Evolutionary conservation across 2,797 vertebrate genomes (phyloP), one percentile per base, ranked within the genome.

Genomic region (Sebastes diaconus): DNA sequence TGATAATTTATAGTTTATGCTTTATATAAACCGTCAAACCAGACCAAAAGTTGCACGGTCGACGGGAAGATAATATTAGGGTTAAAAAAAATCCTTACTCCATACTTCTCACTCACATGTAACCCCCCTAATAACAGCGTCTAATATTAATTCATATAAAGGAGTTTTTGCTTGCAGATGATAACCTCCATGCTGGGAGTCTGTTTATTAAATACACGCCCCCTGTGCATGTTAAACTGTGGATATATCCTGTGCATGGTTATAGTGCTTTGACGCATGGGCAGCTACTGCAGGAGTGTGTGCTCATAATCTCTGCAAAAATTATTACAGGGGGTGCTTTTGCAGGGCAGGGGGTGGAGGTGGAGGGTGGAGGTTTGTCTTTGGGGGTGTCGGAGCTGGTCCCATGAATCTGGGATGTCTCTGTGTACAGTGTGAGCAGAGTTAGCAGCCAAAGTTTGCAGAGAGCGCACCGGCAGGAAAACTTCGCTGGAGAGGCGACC

Each of bases 381-480:
- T 90, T 80, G 90, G 94, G 94, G 94, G 93, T 94, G 92, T 91
- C 84, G 88, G 66, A 92, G 88, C 87, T 87, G 92, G 92, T 93
- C 92, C 87, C 88, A 80, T 86, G 87, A 73, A 89, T 91, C 68
- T 89, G 94, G 92, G 96, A 96, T 95, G 95, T 95, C 95, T 95
- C 96, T 95, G 94, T 94, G 94, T 93, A 94, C 95, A 94, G 94
- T 93, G 89, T 66, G 91, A 94, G 90, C 75, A 42, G 88, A 94
- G 90, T 83, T 90, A 77, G 93, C 93, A 88, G 95, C 93, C 95
- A 95, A 96, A 95, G 93, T 96, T 94, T 93, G 93, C 89, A 85
- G 93, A 86, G 39, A 42, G 39, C 39, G 94, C 87, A 83, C 90
- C 86, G 81, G 86, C 84, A 86, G 87, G 81, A 88, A 42, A 92